Conservation (phyloP, 2,797 vertebrate species). For the Podargus strigoides region DNA sequence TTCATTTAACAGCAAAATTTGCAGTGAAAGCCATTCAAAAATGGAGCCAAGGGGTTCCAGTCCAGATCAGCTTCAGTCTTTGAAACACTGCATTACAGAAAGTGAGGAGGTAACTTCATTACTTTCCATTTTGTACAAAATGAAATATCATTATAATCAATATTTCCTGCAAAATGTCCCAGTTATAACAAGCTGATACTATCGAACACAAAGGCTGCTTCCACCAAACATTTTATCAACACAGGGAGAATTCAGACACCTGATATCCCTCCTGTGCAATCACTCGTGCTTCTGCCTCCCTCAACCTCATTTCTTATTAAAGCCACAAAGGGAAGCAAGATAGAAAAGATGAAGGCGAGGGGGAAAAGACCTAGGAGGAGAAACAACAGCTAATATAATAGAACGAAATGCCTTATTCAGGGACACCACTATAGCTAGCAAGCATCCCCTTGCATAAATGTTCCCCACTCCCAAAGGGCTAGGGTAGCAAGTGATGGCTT, state of each 20-base stretch:
- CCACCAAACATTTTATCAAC: not conserved
- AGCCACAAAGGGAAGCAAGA: not conserved
- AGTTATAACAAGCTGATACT: not conserved
- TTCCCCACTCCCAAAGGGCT: not conserved
- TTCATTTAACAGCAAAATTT: not conserved
- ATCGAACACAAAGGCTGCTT: not conserved
- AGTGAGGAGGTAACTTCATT: not conserved
- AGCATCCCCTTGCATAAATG: not conserved
- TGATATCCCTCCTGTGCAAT: not conserved
- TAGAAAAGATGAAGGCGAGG: not conserved
- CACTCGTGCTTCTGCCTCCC: not conserved
- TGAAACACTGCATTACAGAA: not conserved
- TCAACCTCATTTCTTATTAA: not conserved
- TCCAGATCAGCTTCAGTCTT: not conserved
- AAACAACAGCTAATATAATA: not conserved
- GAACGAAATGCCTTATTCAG: not conserved
- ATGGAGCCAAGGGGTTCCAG: not conserved
- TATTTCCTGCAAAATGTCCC: not conserved
- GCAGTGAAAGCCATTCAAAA: not conserved
- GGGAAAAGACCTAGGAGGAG: accelerated
- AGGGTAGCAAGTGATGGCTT: not conserved
- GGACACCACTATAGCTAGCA: not conserved
- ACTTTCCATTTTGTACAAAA: not conserved
- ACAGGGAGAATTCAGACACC: not conserved
- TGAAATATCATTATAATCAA: constrained; percentile 15